Base-by-base conservation (phyloP, 2,888 invertebrate species). In the Leucophenga maculata region DNA sequence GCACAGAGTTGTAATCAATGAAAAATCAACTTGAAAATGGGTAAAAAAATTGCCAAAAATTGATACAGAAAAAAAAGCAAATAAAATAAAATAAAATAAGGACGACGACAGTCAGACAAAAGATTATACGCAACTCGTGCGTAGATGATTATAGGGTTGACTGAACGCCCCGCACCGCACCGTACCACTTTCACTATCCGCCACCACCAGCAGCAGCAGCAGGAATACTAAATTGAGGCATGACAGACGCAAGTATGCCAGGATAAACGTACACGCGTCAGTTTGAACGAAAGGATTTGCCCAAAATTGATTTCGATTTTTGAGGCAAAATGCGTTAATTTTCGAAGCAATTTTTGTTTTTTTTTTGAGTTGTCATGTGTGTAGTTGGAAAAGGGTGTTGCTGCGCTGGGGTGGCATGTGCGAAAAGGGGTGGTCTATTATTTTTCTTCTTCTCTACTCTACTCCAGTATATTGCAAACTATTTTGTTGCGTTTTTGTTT, bases 141-240 rank as follows among this genome's bases (percentile, higher is more conserved):
- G 78, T 78, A 72, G 67, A 69, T 85, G 83, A 85, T 85, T 84
- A 74, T 79, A 79, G 85, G 85, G 85, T 85, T 85, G 85, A 77
- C 76, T 68, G 67, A 48, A 39, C 60, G 16, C 32, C 39, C 60
- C 20, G 16, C 52, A 18, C 52, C 14, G 11, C 52, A 16, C 9
- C 16, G 52, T n/a, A 20, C 16, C 18, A 62, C 32, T 52, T 16
- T 54, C 60, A 16, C 60, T 6, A 39, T 39, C 11, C 39, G 8
- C 39, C 39, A 39, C 39, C 39, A 39, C 39, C 39, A 39, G 39
- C 39, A 39, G 8, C 4, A 39, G 39, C 39, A 39, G 8, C 4
- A 39, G 39, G 6, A 39, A 39, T 20, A 1, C 6, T 60, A 66
- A 55, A 39, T 32, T 48, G 50, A 52, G 65, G 65, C 65, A 65